These are phyloP conservation scores for Pachypeltis micranthus DNA, from an alignment of 1,140 invertebrate genomes.

Conservation along the genomic window DNA sequence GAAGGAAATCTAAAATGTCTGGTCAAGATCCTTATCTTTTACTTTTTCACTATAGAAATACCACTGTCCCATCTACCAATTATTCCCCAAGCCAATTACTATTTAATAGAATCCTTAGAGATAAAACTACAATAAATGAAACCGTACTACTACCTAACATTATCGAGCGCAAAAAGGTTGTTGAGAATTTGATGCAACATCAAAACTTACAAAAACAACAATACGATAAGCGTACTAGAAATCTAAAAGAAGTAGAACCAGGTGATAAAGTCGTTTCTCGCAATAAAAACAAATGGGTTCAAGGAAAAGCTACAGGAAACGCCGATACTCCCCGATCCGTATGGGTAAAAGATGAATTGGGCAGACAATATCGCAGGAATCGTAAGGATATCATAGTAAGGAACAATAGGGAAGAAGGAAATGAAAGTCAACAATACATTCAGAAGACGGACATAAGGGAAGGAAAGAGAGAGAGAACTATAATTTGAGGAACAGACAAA, in stretches of 20 bases:
- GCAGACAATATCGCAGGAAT: background rate
- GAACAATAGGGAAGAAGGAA: too few species aligned
- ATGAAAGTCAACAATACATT: too few species aligned
- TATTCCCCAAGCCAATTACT: background rate
- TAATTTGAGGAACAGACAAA: background rate
- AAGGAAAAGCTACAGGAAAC: background rate
- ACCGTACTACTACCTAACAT: too few species aligned
- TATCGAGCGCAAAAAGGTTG: background rate
- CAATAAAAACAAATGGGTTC: slow-evolving; percentile 6
- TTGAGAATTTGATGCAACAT: background rate
- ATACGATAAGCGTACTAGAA: background rate
- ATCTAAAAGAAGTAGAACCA: background rate
- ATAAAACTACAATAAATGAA: background rate
- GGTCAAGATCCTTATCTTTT: slow-evolving; percentile 6
- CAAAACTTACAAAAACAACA: background rate
- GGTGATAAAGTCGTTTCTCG: background rate
- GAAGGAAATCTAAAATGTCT: background rate
- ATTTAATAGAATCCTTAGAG: background rate
- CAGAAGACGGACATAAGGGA: too few species aligned
- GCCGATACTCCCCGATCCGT: background rate
- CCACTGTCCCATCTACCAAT: background rate
- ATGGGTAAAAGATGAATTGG: background rate
- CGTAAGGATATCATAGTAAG: background rate
- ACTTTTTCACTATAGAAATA: slow-evolving; percentile 7
- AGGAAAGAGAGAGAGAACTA: slow-evolving; percentile 1